A percentile compares a stretch with the other conserved stretches of the same genome.
phyloP scores from a whole-genome alignment of 1,140 invertebrate genomes.

The Nomia melanderi region DNA sequence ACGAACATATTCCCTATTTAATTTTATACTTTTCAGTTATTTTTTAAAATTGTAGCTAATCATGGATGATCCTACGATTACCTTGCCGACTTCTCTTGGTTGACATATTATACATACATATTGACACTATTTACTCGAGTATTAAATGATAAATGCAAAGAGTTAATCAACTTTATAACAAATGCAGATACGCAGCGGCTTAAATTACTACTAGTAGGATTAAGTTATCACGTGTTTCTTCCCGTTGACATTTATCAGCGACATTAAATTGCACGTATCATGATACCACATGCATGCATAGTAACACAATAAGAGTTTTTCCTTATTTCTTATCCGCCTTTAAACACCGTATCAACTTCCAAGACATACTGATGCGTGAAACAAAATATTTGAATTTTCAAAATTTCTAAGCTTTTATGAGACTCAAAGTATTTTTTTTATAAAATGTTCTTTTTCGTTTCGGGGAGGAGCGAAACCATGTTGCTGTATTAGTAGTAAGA shows the following conservation, averaged over 20 bases:
- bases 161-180: not conserved
- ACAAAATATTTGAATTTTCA: too few relatives aligned
- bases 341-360: too few relatives aligned
- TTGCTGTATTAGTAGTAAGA: too few relatives aligned
- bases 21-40: not conserved
- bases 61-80: not conserved
- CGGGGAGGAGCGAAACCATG: too few relatives aligned
- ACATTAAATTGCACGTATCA: not conserved
- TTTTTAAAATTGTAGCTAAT: not conserved
- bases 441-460: too few relatives aligned
- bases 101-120: too few relatives aligned
- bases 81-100: conserved; percentile 1
- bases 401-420: too few relatives aligned
- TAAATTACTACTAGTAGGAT: not conserved
- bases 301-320: too few relatives aligned
- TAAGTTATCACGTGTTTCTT: not conserved
- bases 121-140: not conserved
- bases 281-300: not conserved
- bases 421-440: too few relatives aligned
- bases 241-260: not conserved
- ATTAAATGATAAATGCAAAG: not conserved
- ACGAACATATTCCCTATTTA: not conserved
- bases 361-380: too few relatives aligned
- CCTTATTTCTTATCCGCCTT: too few relatives aligned
- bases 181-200: not conserved